Evolutionary conservation across 64 coral and sea anemone species (phyloP).

Genomic region (Porites australiensis): DNA sequence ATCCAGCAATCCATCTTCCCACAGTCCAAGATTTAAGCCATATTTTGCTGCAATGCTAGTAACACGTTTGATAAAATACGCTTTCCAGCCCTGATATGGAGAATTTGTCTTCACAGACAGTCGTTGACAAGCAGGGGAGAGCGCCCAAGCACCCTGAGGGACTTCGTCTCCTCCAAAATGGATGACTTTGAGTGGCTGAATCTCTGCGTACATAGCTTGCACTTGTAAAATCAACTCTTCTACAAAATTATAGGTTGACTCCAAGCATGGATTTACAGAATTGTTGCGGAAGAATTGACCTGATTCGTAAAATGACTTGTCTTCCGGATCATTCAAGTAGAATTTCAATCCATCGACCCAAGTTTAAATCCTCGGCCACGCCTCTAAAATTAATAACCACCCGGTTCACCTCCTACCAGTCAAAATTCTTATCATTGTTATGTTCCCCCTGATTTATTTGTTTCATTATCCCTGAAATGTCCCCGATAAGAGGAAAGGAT

Average conservation of each 20-base stretch:
- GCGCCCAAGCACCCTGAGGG: slow-evolving; percentile 72
- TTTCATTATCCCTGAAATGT: too few relatives aligned
- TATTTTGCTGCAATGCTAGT: slow-evolving; percentile 65
- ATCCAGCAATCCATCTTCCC: slow-evolving; percentile 84
- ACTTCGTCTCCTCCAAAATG: slow-evolving; percentile 95
- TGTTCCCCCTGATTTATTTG: too few relatives aligned
- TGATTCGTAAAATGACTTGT: slow-evolving; percentile 68
- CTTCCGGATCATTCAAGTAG: slow-evolving; percentile 45
- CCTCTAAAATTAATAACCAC: too few relatives aligned
- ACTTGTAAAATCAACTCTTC: slow-evolving; percentile 73
- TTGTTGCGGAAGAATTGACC: slow-evolving; percentile 82
- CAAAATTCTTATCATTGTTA: too few relatives aligned
- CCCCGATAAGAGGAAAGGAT: too few relatives aligned
- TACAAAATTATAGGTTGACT: slow-evolving; percentile 75
- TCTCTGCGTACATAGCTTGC: slow-evolving; percentile 64
- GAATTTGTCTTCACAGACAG: slow-evolving; percentile 45
- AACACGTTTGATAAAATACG: slow-evolving; percentile 82
- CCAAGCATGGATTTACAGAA: slow-evolving; percentile 85
- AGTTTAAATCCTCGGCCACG: too few relatives aligned
- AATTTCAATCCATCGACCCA: slow-evolving; percentile 13
- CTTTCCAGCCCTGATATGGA: slow-evolving; percentile 54
- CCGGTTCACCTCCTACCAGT: too few relatives aligned
- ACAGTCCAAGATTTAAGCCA: slow-evolving; percentile 66
- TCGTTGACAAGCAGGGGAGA: slow-evolving; percentile 60
- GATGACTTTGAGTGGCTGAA: slow-evolving; percentile 76